Evolutionary conservation across 2,888 invertebrate genomes (phyloP).

Genomic region (Catocala nupta): DNA sequence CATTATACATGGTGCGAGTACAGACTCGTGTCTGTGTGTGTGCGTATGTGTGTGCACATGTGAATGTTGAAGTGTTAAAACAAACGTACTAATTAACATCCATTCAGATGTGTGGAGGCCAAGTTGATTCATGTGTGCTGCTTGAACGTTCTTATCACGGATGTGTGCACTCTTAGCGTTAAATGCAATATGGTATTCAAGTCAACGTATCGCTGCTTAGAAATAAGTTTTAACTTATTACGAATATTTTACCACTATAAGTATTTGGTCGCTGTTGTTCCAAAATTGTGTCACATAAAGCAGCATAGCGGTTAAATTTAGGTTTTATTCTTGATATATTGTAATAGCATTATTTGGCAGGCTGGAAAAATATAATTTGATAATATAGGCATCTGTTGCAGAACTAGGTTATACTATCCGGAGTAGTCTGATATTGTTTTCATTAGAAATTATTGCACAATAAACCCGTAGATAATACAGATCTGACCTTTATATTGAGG

Average conservation of each 20-base stretch:
- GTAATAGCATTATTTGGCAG: no score
- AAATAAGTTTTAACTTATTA: constrained; percentile 52
- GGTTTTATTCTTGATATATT: no score
- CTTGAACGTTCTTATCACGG: constrained; percentile 70
- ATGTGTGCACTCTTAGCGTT: constrained; percentile 63
- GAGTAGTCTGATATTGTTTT: constrained; percentile 3
- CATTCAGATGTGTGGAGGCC: constrained; percentile 82
- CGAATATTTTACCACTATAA: constrained; percentile 38
- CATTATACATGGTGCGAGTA: constrained; percentile 56
- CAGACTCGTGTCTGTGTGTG: constrained; percentile 48
- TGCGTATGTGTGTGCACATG: constrained; percentile 53
- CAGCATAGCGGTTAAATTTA: no score
- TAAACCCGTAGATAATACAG: constrained; percentile 37
- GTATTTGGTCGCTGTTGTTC: constrained; percentile 36
- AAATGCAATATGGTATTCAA: constrained; percentile 64
- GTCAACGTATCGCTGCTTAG: constrained; percentile 60
- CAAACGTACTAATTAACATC: constrained; percentile 84
- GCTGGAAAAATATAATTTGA: no score
- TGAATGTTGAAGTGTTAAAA: constrained; percentile 73
- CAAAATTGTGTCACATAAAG: constrained; percentile 35
- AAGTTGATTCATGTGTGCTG: constrained; percentile 69
- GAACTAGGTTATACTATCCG: constrained; percentile 8
- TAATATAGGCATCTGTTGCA: no score
- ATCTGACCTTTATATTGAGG: constrained; percentile 69
- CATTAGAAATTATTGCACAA: constrained; percentile 20